Percentiles rank a stretch among this genome's conserved stretches.
These are phyloP conservation scores for Sakesphorus luctuosus DNA, from an alignment of 2,113 vertebrate species.

Conservation along the genomic window DNA sequence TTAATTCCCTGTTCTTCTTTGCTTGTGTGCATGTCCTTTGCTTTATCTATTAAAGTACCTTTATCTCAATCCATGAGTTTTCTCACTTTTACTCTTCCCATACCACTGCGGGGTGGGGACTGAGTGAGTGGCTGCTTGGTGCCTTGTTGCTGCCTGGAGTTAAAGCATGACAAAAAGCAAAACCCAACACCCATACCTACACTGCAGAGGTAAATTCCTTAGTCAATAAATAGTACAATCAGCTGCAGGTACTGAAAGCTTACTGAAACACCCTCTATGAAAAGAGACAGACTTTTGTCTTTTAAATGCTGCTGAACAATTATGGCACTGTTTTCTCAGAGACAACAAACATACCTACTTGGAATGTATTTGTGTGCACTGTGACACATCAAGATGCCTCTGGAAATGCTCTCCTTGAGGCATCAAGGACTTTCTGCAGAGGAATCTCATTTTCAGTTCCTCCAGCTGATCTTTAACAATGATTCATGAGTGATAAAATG, in stretches of 20 bases:
- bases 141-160: neutral
- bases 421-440: neutral
- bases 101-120: neutral
- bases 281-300: neutral
- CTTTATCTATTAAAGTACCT: neutral
- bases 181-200: neutral
- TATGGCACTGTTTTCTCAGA: neutral
- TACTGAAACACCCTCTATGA: neutral
- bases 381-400: neutral
- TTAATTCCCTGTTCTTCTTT: neutral
- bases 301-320: neutral
- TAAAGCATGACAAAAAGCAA: neutral
- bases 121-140: neutral
- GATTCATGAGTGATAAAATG: neutral
- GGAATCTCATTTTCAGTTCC: neutral
- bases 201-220: neutral
- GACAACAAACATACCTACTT: neutral
- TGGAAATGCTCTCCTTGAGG: neutral
- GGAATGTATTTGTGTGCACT: neutral
- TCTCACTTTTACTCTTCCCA: neutral
- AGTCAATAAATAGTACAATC: neutral
- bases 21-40: neutral
- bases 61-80: neutral
- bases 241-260: neutral
- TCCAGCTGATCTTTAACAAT: conserved; percentile 7